Evolutionary conservation across 2,888 invertebrate genomes (phyloP).

Genomic region (Rhopalosiphum nymphaeae): DNA sequence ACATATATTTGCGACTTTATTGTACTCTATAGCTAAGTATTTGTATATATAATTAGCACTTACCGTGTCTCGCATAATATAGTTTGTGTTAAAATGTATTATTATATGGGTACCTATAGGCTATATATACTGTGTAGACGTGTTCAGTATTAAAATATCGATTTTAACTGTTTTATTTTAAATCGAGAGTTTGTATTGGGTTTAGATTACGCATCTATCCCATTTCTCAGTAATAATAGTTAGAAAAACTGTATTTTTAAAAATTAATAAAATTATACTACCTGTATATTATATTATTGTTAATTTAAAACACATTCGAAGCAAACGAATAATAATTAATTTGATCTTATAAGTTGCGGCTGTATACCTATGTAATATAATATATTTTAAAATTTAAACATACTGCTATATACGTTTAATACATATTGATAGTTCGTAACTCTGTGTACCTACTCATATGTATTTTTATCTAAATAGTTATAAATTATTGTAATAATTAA

Average conservation of each 20-base stretch:
- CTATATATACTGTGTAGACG: not conserved
- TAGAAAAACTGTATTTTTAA: not conserved
- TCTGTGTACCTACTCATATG: not conserved
- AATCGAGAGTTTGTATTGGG: not conserved
- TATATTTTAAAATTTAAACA: no score
- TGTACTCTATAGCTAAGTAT: not conserved
- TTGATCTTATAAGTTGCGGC: not conserved
- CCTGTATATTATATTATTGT: not conserved
- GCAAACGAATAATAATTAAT: not conserved
- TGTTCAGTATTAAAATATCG: not conserved
- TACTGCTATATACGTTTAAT: not conserved
- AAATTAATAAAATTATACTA: not conserved
- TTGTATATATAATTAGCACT: constrained; percentile 13
- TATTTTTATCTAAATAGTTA: not conserved
- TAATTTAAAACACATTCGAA: not conserved
- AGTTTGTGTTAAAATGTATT: constrained; percentile 4
- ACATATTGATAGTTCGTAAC: not conserved
- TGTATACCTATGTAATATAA: not conserved
- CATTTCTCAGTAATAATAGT: not conserved
- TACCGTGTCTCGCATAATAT: not conserved
- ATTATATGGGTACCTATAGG: not conserved
- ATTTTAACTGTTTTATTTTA: not conserved
- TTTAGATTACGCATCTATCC: not conserved
- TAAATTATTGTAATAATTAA: not conserved
- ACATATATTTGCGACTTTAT: not conserved